Conservation (phyloP, 2,113 vertebrate genomes). For the Ptilorrhoa leucosticta region DNA sequence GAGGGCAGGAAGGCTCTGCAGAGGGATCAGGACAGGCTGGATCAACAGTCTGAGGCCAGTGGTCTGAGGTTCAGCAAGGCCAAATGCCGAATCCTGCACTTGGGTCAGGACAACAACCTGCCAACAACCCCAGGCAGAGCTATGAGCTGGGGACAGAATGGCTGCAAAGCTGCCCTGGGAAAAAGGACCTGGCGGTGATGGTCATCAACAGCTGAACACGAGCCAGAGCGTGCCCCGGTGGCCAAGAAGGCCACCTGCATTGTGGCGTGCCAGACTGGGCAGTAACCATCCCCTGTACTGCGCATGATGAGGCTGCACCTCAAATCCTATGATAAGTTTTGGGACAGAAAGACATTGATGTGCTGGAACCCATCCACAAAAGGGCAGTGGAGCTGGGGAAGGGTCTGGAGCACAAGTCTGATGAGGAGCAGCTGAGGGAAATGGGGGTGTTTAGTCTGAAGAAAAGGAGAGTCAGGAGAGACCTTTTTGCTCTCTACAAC, state of each 20-base stretch:
- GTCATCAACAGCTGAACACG: background rate
- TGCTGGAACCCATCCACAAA: background rate
- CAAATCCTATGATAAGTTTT: background rate
- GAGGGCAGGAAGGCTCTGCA: background rate
- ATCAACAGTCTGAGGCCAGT: background rate
- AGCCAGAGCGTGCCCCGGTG: background rate
- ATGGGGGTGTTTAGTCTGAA: background rate
- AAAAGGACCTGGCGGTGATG: background rate
- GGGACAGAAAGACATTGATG: background rate
- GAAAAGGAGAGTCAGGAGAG: background rate
- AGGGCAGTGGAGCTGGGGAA: background rate
- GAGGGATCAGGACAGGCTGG: background rate
- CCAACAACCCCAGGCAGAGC: background rate
- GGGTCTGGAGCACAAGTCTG: background rate
- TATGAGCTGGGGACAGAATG: background rate
- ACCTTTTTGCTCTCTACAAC: background rate
- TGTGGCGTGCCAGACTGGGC: background rate
- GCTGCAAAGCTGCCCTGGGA: background rate
- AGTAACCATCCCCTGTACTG: no score
- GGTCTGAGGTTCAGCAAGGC: background rate
- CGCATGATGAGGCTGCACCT: background rate
- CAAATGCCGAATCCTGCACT: accelerated
- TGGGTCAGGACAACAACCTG: background rate
- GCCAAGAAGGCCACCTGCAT: background rate
- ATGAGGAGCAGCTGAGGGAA: background rate